Base-by-base conservation (phyloP, 2,113 vertebrate species). In the Rousettus leschenaultii region DNA sequence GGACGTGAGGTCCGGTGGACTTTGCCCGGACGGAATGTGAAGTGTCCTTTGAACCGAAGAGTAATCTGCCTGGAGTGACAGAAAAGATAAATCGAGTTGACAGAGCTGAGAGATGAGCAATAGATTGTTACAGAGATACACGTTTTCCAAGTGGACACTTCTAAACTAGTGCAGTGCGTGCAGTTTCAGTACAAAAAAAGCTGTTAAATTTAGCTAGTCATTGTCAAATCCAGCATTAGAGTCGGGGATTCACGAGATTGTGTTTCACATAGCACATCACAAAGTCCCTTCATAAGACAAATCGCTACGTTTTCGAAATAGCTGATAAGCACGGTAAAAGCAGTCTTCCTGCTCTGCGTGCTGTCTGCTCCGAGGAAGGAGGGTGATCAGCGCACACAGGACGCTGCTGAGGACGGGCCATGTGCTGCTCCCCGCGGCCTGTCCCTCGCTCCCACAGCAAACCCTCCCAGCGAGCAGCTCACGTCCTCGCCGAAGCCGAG, bases 201-300 rank as follows among this genome's bases (percentile, higher is more conserved):
- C 28, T 55, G 14, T 61, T 55, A 38, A 53, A 35, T 51, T 70
- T 19, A 28, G 18, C 53, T 68, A 12, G 5, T 53, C n/a, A 33
- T 14, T 45, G 40, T 70, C 66, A 89, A 55, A 89, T 75, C 24
- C 15, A 61, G 11, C n/a, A 80, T 35, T 59, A 61, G 57, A 84
- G 24, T 84, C 48, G 57, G 4, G 21, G 28, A 85, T 78, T 84
- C 45, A 66, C 57, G 38, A 73, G 48, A 55, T 65, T 28, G 6
- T 45, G 48, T 48, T 77, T 35, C 22, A 90, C 30, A 85, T 65
- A 45, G 10, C 22, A 86, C 35, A 22, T 43, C 82, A 77, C 13
- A 38, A 63, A 95, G 74, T 12, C 86, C 45, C 65, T 71, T 59
- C 48, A 18, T 71, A 83, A 85, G 73, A 38, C 33, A 85, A 87